phyloP scores from a whole-genome alignment of 2,113 vertebrate species.

The Stictonetta naevosa region DNA sequence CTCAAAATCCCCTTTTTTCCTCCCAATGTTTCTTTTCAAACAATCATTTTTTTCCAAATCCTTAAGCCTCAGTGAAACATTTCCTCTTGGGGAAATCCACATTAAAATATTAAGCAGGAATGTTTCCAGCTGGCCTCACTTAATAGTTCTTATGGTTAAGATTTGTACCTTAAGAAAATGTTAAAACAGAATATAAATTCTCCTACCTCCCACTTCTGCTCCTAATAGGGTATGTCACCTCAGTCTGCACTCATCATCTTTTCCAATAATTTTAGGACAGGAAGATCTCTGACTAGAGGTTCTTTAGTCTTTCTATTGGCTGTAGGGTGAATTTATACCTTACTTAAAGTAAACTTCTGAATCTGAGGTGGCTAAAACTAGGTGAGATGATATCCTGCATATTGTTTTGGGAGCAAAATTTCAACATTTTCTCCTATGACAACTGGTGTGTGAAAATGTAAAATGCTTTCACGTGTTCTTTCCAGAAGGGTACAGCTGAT shows the following conservation, averaged over 20 bases:
- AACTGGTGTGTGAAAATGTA: background rate
- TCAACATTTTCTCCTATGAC: background rate
- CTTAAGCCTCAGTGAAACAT: background rate
- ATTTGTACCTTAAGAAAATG: conserved; percentile 56
- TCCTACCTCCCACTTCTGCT: conserved; percentile 1
- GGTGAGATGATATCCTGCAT: background rate
- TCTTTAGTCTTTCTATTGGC: background rate
- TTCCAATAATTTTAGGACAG: background rate
- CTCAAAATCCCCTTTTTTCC: background rate
- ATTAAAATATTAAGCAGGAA: conserved; percentile 55
- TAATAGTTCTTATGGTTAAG: conserved; percentile 40
- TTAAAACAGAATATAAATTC: conserved; percentile 45
- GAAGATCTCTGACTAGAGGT: background rate
- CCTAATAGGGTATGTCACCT: conserved; percentile 22
- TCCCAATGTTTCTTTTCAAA: conserved; percentile 1
- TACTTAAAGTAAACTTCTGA: background rate
- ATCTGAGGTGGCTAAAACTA: background rate
- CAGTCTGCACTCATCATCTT: background rate
- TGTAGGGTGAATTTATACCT: background rate
- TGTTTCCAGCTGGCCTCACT: conserved; percentile 47
- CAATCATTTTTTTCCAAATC: conserved; percentile 41
- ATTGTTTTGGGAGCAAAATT: background rate
- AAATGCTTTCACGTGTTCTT: background rate
- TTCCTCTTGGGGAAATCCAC: conserved; percentile 41
- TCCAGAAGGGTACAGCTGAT: background rate